Percentiles rank a stretch among this genome's conserved stretches.
Conservation (phyloP, 2,113 vertebrate genomes). For the Sphaerodactylus townsendi region DNA sequence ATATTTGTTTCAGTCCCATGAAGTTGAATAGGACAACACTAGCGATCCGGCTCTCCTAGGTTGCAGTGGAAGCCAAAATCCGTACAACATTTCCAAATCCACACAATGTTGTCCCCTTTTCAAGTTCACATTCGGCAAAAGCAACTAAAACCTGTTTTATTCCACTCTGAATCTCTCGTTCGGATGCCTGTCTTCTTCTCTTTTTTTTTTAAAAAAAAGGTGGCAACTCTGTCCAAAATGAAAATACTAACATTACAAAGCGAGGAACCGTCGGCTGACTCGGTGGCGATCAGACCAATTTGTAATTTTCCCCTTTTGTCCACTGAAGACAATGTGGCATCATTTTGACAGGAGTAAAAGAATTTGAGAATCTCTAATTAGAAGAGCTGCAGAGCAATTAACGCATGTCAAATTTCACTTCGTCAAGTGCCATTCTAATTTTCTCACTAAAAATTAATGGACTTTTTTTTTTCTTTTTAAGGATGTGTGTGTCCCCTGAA, state of each 20-base stretch:
- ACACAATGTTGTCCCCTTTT: constrained; percentile 43
- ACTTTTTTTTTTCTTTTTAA: constrained; percentile 63
- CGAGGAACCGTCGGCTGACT: background rate
- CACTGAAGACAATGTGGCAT: constrained; percentile 76
- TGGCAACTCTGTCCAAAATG: background rate
- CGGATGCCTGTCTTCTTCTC: constrained; percentile 14
- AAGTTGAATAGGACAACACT: background rate
- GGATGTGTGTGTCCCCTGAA: constrained; percentile 77
- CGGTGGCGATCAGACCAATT: constrained; percentile 62
- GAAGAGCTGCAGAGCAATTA: constrained; percentile 94
- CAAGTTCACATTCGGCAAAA: constrained; percentile 31
- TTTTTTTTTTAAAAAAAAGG: background rate
- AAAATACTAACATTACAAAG: background rate
- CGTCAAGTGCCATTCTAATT: constrained; percentile 96
- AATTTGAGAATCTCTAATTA: constrained; percentile 95
- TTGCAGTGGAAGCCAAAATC: background rate
- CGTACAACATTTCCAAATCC: constrained; percentile 9
- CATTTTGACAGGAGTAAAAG: constrained; percentile 84
- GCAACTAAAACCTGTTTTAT: constrained; percentile 31
- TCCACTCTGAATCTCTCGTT: constrained; percentile 5
- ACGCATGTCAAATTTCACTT: constrained; percentile 95
- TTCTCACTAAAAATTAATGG: constrained; percentile 89
- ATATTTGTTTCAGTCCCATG: background rate
- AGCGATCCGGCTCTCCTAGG: background rate
- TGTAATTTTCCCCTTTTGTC: constrained; percentile 73